phyloP scores from a whole-genome alignment of 2,113 vertebrate genomes.

The Cheirogaleus medius region DNA sequence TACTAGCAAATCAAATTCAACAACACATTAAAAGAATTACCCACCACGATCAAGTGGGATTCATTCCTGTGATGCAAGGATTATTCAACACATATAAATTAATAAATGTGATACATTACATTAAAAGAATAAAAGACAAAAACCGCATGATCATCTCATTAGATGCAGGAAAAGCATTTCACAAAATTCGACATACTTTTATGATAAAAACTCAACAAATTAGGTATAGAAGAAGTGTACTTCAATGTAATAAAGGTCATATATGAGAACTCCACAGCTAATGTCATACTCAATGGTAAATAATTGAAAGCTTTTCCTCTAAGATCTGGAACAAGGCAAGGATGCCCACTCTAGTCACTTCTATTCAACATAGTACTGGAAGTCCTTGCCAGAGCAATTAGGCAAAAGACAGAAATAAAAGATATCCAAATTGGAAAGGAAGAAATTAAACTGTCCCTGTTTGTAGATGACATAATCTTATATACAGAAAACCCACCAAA shows the following conservation, averaged over 20 bases:
- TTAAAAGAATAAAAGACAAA: neutral
- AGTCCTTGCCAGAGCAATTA: neutral
- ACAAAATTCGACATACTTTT: neutral
- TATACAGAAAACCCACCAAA: neutral
- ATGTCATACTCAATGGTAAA: neutral
- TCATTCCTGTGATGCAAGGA: neutral
- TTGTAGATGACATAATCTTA: neutral
- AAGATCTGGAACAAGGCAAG: neutral
- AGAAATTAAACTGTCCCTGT: neutral
- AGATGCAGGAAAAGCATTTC: neutral
- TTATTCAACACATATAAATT: too few relatives aligned
- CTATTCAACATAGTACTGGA: neutral
- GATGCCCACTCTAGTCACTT: neutral
- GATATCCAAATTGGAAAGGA: neutral
- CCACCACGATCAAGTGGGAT: neutral
- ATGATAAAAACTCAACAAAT: neutral
- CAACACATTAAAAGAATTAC: neutral
- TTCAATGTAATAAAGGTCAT: neutral
- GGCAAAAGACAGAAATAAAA: neutral
- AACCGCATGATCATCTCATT: neutral
- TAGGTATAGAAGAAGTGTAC: neutral
- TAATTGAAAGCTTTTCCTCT: neutral
- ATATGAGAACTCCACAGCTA: neutral
- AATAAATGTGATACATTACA: neutral
- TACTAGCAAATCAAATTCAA: neutral